Evolutionary conservation across 2,113 vertebrate genomes (phyloP), one percentile per base, ranked within the genome.

Genomic region (Labeo catla): DNA sequence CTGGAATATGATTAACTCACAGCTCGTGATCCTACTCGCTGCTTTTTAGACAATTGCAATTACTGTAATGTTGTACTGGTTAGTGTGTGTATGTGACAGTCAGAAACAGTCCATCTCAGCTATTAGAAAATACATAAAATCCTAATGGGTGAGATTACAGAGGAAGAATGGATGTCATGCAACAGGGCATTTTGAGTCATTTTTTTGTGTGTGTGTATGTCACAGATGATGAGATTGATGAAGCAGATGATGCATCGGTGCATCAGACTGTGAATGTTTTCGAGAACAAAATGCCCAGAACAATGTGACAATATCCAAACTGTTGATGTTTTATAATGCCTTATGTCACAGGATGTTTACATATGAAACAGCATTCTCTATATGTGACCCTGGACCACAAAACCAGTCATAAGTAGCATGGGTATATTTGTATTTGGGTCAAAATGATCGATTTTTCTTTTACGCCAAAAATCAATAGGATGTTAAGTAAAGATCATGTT

Each of bases 11-110:
- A 94, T 92, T 93, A 93, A 39, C 83, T 81, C 86, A 72, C 89
- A 86, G 89, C 72, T 76, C 47, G 78, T 70, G 87, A 89, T 87
- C 85, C 88, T 84, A 87, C 88, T 89, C 54, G 86, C 81, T 36
- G 86, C 80, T 87, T 91, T 89, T 93, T 87, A 90, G 83, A 88
- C 89, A 84, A 89, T 83, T 89, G 92, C 91, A 94, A 95, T 95
- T 93, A 94, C 89, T 91, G 89, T 92, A 93, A 93, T 94, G 92
- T 89, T 86, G 83, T 16, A 89, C 45, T 52, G 84, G 77, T 74
- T 54, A 66, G 83, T 87, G 80, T 28, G 52, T 77, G 15, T 74
- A 47, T 57, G 80, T 84, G 78, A 57, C 45, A 80, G 28, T 28
- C 28, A 28, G 63, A 74, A 7, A 16, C 23, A 70, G 23, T 8